Percentiles rank a stretch among this genome's conserved stretches.
Evolutionary conservation across 2,797 vertebrate genomes (phyloP).

Genomic region (Lindbergichthys nudifrons): DNA sequence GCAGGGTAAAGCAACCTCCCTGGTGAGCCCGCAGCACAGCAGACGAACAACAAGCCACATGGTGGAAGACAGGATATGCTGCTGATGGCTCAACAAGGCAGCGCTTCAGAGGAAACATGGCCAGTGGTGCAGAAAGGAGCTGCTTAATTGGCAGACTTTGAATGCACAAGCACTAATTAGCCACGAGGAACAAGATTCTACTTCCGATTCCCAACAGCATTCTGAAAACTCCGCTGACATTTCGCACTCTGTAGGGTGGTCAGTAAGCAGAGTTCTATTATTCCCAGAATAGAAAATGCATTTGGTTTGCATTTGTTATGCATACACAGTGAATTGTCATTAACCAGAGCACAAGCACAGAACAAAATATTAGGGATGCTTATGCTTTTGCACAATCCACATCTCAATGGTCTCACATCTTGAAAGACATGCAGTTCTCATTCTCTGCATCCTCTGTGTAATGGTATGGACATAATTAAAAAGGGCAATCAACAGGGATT

Average conservation of each 20-base stretch:
- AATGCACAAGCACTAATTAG: conserved; percentile 76
- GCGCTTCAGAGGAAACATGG: conserved; percentile 63
- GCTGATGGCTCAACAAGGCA: conserved; percentile 67
- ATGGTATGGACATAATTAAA: conserved; percentile 7
- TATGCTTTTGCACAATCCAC: conserved; percentile 28
- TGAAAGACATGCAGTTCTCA: background rate
- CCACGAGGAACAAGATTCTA: conserved; percentile 52
- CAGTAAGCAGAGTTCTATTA: conserved; percentile 42
- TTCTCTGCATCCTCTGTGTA: background rate
- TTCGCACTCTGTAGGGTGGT: conserved; percentile 64
- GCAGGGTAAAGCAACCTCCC: conserved; percentile 43
- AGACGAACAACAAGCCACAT: conserved; percentile 50
- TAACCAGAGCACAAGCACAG: conserved; percentile 16
- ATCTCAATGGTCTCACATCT: conserved; percentile 5
- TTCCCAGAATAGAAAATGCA: conserved; percentile 54
- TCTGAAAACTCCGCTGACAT: conserved; percentile 68
- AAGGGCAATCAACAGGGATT: conserved; percentile 11
- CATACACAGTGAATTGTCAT: conserved; percentile 37
- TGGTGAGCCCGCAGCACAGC: conserved; percentile 40
- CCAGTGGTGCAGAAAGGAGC: conserved; percentile 74
- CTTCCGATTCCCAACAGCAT: conserved; percentile 59
- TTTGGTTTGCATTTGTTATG: conserved; percentile 53
- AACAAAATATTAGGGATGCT: conserved; percentile 18
- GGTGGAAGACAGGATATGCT: conserved; percentile 50
- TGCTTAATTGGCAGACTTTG: conserved; percentile 77